Conservation (phyloP, 2,113 vertebrate species). For the Rattus norvegicus region DNA sequence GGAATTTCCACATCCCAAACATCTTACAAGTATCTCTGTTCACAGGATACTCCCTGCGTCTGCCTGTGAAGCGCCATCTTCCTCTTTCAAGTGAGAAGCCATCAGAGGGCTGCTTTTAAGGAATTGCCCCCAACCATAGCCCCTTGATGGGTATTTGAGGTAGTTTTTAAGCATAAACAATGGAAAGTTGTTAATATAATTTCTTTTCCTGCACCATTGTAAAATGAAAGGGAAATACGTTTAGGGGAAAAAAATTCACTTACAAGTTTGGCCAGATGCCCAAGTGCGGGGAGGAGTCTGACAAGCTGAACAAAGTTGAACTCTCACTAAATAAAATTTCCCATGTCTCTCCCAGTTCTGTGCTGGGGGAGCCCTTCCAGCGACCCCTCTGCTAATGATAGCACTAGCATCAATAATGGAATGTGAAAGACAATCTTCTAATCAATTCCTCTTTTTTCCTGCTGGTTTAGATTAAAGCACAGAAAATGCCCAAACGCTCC, state of each 20-base stretch:
- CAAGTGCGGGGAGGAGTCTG: conserved; percentile 31
- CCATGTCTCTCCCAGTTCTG: neutral
- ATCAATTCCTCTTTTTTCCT: conserved; percentile 75
- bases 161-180: conserved; percentile 57
- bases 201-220: conserved; percentile 62
- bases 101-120: conserved; percentile 1
- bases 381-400: conserved; percentile 66
- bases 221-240: conserved; percentile 68
- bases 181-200: conserved; percentile 59
- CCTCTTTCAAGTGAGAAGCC: neutral
- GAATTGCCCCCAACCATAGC: neutral
- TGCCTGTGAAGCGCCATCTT: neutral
- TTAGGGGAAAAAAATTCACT: conserved; percentile 72
- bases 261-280: conserved; percentile 66
- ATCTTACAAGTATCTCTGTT: neutral
- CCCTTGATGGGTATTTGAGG: conserved; percentile 55
- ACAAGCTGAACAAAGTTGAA: conserved; percentile 61
- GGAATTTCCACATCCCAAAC: neutral
- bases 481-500: conserved; percentile 76
- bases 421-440: conserved; percentile 77
- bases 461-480: conserved; percentile 78
- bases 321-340: conserved; percentile 48
- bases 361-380: neutral
- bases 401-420: conserved; percentile 63
- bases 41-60: neutral